Evolutionary conservation across 2,888 invertebrate genomes (phyloP).

Genomic region (Cyclophora albipunctata): DNA sequence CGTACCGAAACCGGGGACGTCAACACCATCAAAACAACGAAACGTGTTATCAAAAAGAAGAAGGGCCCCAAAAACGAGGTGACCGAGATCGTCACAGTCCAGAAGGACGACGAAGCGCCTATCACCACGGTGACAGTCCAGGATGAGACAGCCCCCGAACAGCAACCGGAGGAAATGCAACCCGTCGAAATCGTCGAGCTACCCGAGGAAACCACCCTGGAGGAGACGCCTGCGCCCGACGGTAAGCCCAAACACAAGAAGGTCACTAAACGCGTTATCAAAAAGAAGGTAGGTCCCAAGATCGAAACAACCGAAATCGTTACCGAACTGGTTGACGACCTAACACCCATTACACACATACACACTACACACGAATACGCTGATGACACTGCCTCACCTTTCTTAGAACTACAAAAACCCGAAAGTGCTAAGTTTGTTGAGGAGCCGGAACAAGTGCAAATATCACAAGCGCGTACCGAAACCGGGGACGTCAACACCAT

Average conservation of each 20-base stretch:
- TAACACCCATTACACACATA: constrained; percentile 18
- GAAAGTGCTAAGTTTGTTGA: background rate
- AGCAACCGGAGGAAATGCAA: constrained; percentile 9
- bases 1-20: constrained; percentile 21
- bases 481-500: constrained; percentile 37
- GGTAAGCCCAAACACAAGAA: constrained; percentile 32
- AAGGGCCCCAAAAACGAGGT: constrained; percentile 21
- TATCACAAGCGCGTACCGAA: constrained; percentile 40
- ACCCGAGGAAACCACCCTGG: constrained; percentile 15
- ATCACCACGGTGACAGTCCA: constrained; percentile 30
- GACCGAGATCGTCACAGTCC: constrained; percentile 25
- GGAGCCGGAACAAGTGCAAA: constrained; percentile 23
- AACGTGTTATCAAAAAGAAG: constrained; percentile 30
- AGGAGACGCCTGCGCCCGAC: constrained; percentile 19
- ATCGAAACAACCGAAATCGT: constrained; percentile 21
- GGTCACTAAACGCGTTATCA: constrained; percentile 28
- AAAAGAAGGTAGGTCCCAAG: constrained; percentile 32
- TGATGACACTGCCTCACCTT: constrained; percentile 25
- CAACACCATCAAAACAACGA: constrained; percentile 22
- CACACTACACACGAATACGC: constrained; percentile 23
- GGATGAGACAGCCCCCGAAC: constrained; percentile 26
- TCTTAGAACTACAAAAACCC: constrained; percentile 23
- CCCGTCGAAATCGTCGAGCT: constrained; percentile 27
- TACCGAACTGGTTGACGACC: constrained; percentile 47
- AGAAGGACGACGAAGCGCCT: constrained; percentile 45